These are phyloP conservation scores for Pachydiplax longipennis DNA, from an alignment of 2,888 invertebrate genomes.

Conservation along the genomic window DNA sequence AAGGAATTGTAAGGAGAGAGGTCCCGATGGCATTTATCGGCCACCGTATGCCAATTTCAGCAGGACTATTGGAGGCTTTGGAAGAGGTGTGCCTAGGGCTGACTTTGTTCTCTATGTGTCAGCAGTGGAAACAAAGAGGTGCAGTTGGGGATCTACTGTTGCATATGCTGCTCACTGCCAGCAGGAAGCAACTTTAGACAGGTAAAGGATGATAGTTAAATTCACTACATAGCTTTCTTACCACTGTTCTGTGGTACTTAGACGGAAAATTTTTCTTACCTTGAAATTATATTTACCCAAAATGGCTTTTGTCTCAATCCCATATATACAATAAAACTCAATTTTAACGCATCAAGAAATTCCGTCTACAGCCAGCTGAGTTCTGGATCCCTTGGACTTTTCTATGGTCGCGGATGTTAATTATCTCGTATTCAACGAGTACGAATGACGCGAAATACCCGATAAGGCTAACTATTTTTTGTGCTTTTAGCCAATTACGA, in stretches of 20 bases:
- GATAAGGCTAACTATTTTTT: too few relatives aligned
- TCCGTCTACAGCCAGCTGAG: too few relatives aligned
- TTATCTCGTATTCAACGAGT: too few relatives aligned
- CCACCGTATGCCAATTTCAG: not conserved
- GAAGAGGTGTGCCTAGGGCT: conserved; percentile 74
- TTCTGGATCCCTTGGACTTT: too few relatives aligned
- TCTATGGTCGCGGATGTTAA: too few relatives aligned
- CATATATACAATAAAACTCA: too few relatives aligned
- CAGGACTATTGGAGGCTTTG: conserved; percentile 59
- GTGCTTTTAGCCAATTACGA: too few relatives aligned
- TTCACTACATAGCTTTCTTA: not conserved
- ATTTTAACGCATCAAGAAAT: too few relatives aligned
- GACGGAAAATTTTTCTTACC: not conserved
- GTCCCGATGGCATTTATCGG: conserved; percentile 1
- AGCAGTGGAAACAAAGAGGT: conserved; percentile 91
- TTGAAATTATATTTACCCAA: not conserved
- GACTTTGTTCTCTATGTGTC: conserved; percentile 98
- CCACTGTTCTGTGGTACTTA: not conserved
- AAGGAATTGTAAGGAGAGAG: conserved; percentile 69
- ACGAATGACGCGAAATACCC: too few relatives aligned
- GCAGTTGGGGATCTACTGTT: conserved; percentile 88
- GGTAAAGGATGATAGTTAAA: conserved; percentile 62
- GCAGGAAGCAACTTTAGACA: conserved; percentile 90
- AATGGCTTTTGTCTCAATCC: not conserved
- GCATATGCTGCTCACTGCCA: conserved; percentile 99